Evolutionary conservation across 1,140 invertebrate species (phyloP), one percentile per base, ranked within the genome.

Genomic region (Apis dorsata): DNA sequence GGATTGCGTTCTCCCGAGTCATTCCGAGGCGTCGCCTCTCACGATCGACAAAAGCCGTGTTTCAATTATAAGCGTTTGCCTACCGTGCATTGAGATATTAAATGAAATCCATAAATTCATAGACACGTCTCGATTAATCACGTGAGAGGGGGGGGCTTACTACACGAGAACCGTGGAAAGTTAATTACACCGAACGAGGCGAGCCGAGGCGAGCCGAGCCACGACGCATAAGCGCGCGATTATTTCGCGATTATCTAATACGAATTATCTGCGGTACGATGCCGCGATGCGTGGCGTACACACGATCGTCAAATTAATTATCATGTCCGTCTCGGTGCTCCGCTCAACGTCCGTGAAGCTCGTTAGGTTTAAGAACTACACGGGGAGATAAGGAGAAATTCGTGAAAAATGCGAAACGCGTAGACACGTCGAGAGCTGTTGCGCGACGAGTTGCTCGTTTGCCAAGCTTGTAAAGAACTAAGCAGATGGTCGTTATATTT

Each of bases 31-130:
- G 77, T 65, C 83, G 75, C 79, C 83, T 85, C 78, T 85, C 87
- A 82, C 83, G 79, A 87, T 88, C 87, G 87, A 85, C 87, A 88
- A 79, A 66, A 63, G 62, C 73, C 84, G 84, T 83, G 87, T 88
- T 88, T 88, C 87, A 88, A 88, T 88, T 88, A 88, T 62, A 62
- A 44, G 71, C 71, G 79, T 60, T 72, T 85, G 51, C 74, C 74
- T 66, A 62, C 77, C 78, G 84, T 49, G 70, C 87, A 89, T 89
- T 88, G 87, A 89, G 88, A 89, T 89, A 89, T 88, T 89, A 88
- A 89, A 88, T 88, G 88, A 89, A 89, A 89, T 89, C 88, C 87
- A 89, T 88, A 89, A 89, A 89, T 89, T 88, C 84, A 88, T 81
- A 78, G 87, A 88, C 86, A 80, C 84, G 87, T 83, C 77, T 78